A percentile compares a stretch with the other conserved stretches of the same genome.
These are phyloP conservation scores for Cochlearius cochlearius DNA, from an alignment of 2,113 vertebrate genomes.

Conservation along the genomic window DNA sequence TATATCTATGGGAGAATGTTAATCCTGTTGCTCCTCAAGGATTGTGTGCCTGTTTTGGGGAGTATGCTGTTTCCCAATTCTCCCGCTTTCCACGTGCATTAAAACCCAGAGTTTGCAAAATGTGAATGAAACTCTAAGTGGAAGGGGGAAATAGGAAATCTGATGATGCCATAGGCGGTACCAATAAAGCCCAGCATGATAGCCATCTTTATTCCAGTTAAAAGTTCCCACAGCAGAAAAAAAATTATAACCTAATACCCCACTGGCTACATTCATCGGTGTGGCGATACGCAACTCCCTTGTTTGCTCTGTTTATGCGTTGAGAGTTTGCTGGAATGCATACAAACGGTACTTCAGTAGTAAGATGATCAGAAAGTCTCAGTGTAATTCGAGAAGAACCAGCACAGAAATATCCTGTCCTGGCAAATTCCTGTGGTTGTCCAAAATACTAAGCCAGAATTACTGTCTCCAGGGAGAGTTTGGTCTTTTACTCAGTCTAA, in stretches of 20 bases:
- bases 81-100: neutral
- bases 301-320: neutral
- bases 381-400: slow-evolving; percentile 52
- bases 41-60: neutral
- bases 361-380: slow-evolving; percentile 48
- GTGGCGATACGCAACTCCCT: neutral
- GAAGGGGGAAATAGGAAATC: neutral
- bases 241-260: neutral
- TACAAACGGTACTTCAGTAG: slow-evolving; percentile 22
- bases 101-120: neutral
- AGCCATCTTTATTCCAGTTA: neutral
- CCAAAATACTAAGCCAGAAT: slow-evolving; percentile 40
- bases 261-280: neutral
- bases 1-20: neutral
- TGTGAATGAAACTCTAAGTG: neutral
- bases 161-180: neutral
- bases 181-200: neutral
- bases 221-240: neutral
- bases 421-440: slow-evolving; percentile 55
- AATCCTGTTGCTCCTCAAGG: neutral
- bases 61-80: neutral
- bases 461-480: neutral
- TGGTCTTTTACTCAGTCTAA: neutral
- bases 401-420: slow-evolving; percentile 53
- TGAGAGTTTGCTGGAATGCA: slow-evolving; percentile 63